phyloP scores from a whole-genome alignment of 2,113 vertebrate species.

The Gasterosteus aculeatus region DNA sequence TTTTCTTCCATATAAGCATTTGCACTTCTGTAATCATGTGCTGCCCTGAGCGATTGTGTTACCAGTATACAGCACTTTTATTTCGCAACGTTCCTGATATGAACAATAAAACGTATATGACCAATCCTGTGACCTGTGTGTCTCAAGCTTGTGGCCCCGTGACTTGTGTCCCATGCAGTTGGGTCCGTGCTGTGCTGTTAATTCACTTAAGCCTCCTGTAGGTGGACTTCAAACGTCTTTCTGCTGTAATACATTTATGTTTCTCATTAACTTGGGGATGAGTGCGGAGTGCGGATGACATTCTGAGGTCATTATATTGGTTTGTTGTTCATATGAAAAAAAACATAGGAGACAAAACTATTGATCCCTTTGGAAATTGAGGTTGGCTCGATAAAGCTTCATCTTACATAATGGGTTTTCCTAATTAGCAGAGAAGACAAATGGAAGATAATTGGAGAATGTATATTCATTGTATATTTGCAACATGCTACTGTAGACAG shows the following conservation, averaged over 20 bases:
- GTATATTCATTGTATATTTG: neutral
- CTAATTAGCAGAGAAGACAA: neutral
- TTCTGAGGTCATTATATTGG: conserved; percentile 3
- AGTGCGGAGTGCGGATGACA: neutral
- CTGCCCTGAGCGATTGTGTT: conserved; percentile 61
- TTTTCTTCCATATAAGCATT: conserved; percentile 47
- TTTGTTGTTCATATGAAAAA: conserved; percentile 8
- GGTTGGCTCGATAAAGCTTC: conserved; percentile 31
- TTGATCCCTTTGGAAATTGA: conserved; percentile 16
- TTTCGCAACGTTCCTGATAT: conserved; percentile 51
- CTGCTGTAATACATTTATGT: no score
- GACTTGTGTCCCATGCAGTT: neutral
- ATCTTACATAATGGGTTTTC: conserved; percentile 6
- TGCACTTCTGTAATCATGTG: conserved; percentile 49
- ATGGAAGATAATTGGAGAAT: neutral
- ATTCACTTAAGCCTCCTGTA: neutral
- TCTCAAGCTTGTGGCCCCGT: neutral
- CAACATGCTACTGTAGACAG: neutral
- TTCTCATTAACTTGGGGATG: neutral
- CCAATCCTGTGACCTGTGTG: conserved; percentile 11
- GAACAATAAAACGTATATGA: conserved; percentile 71
- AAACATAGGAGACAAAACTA: conserved; percentile 11
- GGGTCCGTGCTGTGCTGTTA: neutral
- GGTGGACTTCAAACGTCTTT: no score
- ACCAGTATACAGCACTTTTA: conserved; percentile 69